Percentiles rank a stretch among this genome's conserved stretches.
These are phyloP conservation scores for Galeopsomyia nigrocyanea DNA, from an alignment of 2,888 invertebrate genomes.

Conservation along the genomic window DNA sequence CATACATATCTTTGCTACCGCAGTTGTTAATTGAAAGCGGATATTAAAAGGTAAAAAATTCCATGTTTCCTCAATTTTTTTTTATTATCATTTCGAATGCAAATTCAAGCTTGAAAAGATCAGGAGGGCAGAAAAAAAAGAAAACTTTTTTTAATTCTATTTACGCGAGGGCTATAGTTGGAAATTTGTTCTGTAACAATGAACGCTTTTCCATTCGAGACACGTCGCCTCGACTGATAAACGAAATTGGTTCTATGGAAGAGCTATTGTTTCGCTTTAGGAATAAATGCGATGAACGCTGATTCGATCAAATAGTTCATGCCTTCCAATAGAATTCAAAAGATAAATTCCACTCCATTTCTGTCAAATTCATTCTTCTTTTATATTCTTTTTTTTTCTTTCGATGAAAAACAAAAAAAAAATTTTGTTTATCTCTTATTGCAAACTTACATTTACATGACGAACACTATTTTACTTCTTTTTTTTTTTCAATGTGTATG, in stretches of 20 bases:
- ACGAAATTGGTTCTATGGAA: slow-evolving; percentile 33
- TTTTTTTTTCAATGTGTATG: background rate
- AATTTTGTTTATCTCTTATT: slow-evolving; percentile 2
- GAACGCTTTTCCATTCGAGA: slow-evolving; percentile 27
- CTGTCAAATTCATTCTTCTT: slow-evolving; percentile 3
- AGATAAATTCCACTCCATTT: slow-evolving; percentile 7
- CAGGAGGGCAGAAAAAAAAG: background rate
- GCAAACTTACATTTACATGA: slow-evolving; percentile 11
- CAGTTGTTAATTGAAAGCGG: slow-evolving; percentile 25
- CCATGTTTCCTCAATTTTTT: slow-evolving; percentile 2
- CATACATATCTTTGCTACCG: slow-evolving; percentile 18
- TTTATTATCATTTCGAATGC: background rate
- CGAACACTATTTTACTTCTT: slow-evolving; percentile 13
- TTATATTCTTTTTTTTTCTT: slow-evolving; percentile 4
- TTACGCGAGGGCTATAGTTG: slow-evolving; percentile 1
- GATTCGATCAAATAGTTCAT: no score
- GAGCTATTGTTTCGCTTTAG: slow-evolving; percentile 25
- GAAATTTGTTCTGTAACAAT: slow-evolving; percentile 20
- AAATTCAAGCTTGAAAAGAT: slow-evolving; percentile 11
- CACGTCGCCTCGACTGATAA: slow-evolving; percentile 22
- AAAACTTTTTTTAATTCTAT: slow-evolving; percentile 15
- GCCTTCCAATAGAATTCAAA: no score
- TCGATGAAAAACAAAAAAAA: slow-evolving; percentile 1
- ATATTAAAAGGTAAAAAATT: no score
- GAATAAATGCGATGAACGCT: slow-evolving; percentile 26